Percentiles rank a stretch among this genome's conserved stretches.
Conservation (phyloP, 53 echinoderm and acorn worm species). For the Henricia sp. region DNA sequence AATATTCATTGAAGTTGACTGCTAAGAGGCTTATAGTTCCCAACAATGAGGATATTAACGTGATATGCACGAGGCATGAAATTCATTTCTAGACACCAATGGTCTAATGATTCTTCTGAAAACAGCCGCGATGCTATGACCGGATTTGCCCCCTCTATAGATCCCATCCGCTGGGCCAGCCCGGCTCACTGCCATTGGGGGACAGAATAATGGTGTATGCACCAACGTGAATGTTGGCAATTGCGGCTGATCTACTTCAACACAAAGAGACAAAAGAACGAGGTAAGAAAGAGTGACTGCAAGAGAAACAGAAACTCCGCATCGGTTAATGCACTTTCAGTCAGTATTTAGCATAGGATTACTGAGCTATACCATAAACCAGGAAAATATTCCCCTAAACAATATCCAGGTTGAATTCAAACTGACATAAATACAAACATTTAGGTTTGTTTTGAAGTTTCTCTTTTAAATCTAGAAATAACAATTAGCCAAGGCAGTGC, state of each 20-base stretch:
- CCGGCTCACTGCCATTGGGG: constrained; percentile 14
- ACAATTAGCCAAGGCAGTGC: no score
- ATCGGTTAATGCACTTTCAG: constrained; percentile 45
- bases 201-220: neutral
- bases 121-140: constrained; percentile 18
- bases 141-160: constrained; percentile 39
- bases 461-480: no score
- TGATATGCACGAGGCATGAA: neutral
- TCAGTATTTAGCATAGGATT: constrained; percentile 3
- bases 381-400: neutral
- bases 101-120: neutral
- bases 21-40: neutral
- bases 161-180: constrained; percentile 10
- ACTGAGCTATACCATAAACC: neutral
- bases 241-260: constrained; percentile 9
- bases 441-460: no score
- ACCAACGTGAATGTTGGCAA: neutral
- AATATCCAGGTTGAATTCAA: no score
- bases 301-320: neutral
- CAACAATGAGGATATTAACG: neutral
- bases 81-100: neutral
- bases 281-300: neutral
- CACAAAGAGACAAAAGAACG: neutral
- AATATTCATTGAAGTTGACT: constrained; percentile 12
- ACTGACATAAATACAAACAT: no score